Conservation (phyloP, 2,888 invertebrate genomes). For the Tinea semifulvella region DNA sequence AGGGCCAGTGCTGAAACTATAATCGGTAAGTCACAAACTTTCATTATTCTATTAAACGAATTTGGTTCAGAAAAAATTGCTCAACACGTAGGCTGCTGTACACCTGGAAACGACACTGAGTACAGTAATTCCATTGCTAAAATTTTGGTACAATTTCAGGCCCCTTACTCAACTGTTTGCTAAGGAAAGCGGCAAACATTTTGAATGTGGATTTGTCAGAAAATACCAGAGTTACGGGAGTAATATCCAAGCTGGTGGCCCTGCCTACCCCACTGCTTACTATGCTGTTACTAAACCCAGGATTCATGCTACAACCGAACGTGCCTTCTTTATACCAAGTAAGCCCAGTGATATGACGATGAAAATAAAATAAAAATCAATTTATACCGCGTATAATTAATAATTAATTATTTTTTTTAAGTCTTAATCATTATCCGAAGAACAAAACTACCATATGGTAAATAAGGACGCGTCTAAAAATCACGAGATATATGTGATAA, state of each 20-base stretch:
- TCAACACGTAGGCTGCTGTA: too few species aligned
- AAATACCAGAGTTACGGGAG: slow-evolving; percentile 87
- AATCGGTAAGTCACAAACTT: slow-evolving; percentile 49
- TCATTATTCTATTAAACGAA: too few species aligned
- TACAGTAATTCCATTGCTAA: too few species aligned
- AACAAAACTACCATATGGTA: too few species aligned
- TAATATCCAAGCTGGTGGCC: slow-evolving; percentile 85
- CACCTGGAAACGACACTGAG: too few species aligned
- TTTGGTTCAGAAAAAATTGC: too few species aligned
- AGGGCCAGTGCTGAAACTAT: slow-evolving; percentile 46
- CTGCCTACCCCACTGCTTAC: slow-evolving; percentile 90
- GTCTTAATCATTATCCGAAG: too few species aligned
- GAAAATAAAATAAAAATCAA: not conserved
- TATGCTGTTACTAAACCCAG: slow-evolving; percentile 85
- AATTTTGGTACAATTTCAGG: slow-evolving; percentile 58
- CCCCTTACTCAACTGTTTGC: slow-evolving; percentile 82
- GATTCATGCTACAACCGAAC: slow-evolving; percentile 85
- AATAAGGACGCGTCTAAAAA: too few species aligned
- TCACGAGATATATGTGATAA: too few species aligned
- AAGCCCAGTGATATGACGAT: slow-evolving; percentile 25
- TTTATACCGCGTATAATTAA: too few species aligned
- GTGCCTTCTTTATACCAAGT: slow-evolving; percentile 93
- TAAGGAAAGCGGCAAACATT: slow-evolving; percentile 85
- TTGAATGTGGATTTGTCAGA: slow-evolving; percentile 84
- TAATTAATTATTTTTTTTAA: too few species aligned